Percentiles rank a stretch among this genome's conserved stretches.
Evolutionary conservation across 2,113 vertebrate species (phyloP).

Genomic region (Pagrus major): DNA sequence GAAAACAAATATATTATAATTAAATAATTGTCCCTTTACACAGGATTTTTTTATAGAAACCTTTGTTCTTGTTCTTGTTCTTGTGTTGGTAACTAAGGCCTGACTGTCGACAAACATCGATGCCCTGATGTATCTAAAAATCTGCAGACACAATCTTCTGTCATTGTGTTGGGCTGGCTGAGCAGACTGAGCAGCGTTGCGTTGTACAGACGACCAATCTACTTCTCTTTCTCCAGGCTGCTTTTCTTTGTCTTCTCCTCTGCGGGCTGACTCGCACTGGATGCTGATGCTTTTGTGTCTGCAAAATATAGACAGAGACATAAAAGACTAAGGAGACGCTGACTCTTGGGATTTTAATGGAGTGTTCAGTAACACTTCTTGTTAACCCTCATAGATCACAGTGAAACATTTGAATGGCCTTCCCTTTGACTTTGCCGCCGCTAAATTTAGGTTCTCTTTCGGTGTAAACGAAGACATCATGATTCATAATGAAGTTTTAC

Average conservation of each 20-base stretch:
- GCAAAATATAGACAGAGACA: slow-evolving; percentile 53
- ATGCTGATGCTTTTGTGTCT: slow-evolving; percentile 70
- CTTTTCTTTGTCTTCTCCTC: slow-evolving; percentile 72
- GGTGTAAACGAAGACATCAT: background rate
- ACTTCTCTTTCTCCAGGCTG: slow-evolving; percentile 69
- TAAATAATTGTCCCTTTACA: slow-evolving; percentile 29
- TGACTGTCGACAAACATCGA: slow-evolving; percentile 57
- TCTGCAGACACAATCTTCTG: slow-evolving; percentile 68
- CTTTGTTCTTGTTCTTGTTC: slow-evolving; percentile 35
- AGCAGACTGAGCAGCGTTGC: slow-evolving; percentile 55
- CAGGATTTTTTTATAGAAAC: slow-evolving; percentile 57
- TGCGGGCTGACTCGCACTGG: slow-evolving; percentile 50
- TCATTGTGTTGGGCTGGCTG: slow-evolving; percentile 61
- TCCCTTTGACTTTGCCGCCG: too few species aligned
- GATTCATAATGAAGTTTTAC: background rate
- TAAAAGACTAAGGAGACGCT: slow-evolving; percentile 13
- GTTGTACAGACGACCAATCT: slow-evolving; percentile 41
- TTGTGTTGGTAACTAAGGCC: slow-evolving; percentile 65
- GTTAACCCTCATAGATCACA: background rate
- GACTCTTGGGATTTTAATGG: background rate
- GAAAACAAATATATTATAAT: slow-evolving; percentile 39
- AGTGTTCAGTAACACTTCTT: background rate
- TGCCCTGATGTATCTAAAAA: slow-evolving; percentile 68
- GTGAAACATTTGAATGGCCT: background rate
- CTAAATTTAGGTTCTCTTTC: background rate